phyloP scores from a whole-genome alignment of 2,113 vertebrate genomes.

The Ptyas mucosa region DNA sequence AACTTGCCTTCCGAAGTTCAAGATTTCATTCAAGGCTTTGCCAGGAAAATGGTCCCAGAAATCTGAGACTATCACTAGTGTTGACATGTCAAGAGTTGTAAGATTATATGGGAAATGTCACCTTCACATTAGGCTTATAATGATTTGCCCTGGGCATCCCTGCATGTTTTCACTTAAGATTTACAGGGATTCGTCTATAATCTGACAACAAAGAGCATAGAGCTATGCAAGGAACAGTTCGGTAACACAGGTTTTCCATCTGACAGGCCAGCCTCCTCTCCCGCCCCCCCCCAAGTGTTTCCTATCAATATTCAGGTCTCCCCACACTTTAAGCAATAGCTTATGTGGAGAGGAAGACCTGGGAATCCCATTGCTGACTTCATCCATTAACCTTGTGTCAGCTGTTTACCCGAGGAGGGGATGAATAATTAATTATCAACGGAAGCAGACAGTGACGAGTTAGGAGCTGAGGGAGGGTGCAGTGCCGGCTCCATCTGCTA shows the following conservation, averaged over 20 bases:
- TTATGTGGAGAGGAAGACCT: neutral
- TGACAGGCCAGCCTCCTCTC: neutral
- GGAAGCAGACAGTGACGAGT: neutral
- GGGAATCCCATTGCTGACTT: constrained; percentile 13
- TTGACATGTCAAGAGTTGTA: neutral
- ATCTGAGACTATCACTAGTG: neutral
- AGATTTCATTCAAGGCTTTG: neutral
- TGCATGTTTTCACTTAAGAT: neutral
- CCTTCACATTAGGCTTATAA: neutral
- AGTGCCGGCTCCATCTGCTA: neutral
- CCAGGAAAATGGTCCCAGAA: neutral
- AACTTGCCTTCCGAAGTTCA: neutral
- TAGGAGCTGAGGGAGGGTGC: neutral
- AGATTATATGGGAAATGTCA: too few relatives aligned
- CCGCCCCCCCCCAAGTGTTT: neutral
- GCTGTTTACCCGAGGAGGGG: constrained; percentile 2
- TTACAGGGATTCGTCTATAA: neutral
- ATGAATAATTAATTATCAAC: constrained; percentile 19
- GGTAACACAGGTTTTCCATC: neutral
- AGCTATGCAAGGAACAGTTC: neutral
- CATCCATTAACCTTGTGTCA: constrained; percentile 16
- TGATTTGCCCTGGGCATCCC: neutral
- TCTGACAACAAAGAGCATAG: neutral
- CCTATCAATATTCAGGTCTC: neutral
- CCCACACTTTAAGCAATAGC: neutral